These are phyloP conservation scores for Calliphora vicina DNA, from an alignment of 1,140 invertebrate genomes.

Conservation along the genomic window DNA sequence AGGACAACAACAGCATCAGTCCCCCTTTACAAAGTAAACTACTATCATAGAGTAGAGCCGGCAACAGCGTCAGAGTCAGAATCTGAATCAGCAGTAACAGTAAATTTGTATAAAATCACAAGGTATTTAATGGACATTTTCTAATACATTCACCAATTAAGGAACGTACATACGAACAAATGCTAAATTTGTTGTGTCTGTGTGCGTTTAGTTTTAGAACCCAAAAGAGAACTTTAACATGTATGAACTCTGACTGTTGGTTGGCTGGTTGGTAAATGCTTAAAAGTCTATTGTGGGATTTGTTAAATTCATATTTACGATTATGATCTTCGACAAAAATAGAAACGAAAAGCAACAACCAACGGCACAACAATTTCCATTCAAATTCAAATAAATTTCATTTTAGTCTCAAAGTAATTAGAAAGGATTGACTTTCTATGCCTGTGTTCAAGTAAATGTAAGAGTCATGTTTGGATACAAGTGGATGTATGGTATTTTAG, in stretches of 20 bases:
- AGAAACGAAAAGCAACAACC: not conserved
- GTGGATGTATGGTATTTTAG: not conserved
- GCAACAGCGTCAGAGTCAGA: not conserved
- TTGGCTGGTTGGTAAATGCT: slow-evolving; percentile 5
- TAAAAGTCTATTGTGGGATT: slow-evolving; percentile 31
- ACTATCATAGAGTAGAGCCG: no score
- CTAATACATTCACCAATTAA: slow-evolving; percentile 11
- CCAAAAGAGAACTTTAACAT: not conserved
- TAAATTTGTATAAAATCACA: not conserved
- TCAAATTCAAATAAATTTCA: slow-evolving; percentile 20
- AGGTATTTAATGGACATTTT: slow-evolving; percentile 14
- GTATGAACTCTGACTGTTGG: slow-evolving; percentile 18
- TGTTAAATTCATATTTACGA: slow-evolving; percentile 28
- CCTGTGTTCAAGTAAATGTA: not conserved
- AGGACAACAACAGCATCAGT: not conserved
- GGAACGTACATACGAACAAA: not conserved
- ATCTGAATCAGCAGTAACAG: not conserved
- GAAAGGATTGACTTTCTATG: not conserved
- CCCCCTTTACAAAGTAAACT: not conserved
- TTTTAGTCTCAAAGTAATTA: slow-evolving; percentile 1
- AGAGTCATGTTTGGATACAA: not conserved
- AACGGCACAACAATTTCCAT: not conserved
- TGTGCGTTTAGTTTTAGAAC: not conserved
- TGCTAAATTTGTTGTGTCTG: not conserved
- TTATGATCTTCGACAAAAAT: not conserved